Percentiles rank a stretch among this genome's conserved stretches.
Conservation (phyloP, 2,797 vertebrate genomes). For the Anolis apletophallus region DNA sequence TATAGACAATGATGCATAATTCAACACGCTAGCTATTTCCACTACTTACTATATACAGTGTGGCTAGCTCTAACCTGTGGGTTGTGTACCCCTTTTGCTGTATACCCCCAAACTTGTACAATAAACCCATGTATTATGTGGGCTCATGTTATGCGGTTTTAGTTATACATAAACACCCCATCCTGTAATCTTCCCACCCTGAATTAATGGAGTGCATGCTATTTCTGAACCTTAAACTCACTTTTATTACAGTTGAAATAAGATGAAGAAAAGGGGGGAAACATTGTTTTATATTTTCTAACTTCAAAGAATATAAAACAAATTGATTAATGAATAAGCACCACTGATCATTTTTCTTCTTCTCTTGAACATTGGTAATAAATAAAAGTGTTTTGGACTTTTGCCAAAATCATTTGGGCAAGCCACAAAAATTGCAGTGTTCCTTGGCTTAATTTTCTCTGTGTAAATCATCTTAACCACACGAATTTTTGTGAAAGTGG, state of each 20-base stretch:
- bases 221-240: too few relatives aligned
- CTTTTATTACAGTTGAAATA: too few relatives aligned
- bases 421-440: constrained; percentile 1
- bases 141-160: too few relatives aligned
- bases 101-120: too few relatives aligned
- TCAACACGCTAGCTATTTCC: too few relatives aligned
- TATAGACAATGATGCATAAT: neutral
- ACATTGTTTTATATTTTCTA: neutral
- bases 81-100: too few relatives aligned
- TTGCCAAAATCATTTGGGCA: neutral
- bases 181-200: too few relatives aligned
- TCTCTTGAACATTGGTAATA: neutral
- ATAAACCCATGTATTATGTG: too few relatives aligned
- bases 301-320: neutral
- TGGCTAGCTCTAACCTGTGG: too few relatives aligned
- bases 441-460: neutral
- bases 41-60: too few relatives aligned
- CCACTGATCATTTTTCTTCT: neutral
- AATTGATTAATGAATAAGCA: neutral
- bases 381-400: neutral
- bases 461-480: constrained; percentile 36
- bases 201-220: too few relatives aligned
- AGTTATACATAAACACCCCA: too few relatives aligned
- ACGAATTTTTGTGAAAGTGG: neutral
- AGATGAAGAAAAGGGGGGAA: neutral